Base-by-base conservation (phyloP, 2,797 vertebrate genomes). In the Nyctalus aviator region DNA sequence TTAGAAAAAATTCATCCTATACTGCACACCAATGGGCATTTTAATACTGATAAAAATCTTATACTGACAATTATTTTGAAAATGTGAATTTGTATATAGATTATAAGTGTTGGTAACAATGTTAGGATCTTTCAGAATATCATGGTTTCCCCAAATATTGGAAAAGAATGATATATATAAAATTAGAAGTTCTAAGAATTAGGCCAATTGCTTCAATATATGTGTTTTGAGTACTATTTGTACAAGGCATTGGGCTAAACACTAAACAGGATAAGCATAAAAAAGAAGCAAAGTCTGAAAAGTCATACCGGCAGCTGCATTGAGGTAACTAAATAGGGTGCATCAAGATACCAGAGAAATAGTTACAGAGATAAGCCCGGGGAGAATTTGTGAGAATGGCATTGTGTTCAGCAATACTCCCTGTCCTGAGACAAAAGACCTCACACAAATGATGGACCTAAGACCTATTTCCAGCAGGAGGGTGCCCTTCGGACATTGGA, bases 11-110 rank as follows among this genome's bases (percentile, higher is more conserved):
- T 73, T 2, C n/a, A 15, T 48, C 5, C 57, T 59, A 41, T 13
- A 57, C 6, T 5, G 21, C n/a, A 21, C 20, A 50, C 1, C 23
- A 78, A 75, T 73, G 3, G 46, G 11, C 10, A 91, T 83, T 86
- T 71, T 83, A 85, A 88, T 57, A 69, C 83, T 88, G 25, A 50
- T 84, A 57, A 88, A 62, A n/a, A 30, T 83, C 41, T 20, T 86
- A 35, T n/a, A 48, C 0, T 8, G 59, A 88, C 8, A 85, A 46
- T 48, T 73, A 73, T 59, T 78, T 86, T 69, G 4, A 92, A 95
- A 88, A 32, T 55, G 9, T 82, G 15, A 77, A 37, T 20, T 62
- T 32, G 32, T 18, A 17, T 37, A 37, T 21, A 12, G 2, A 53
- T 83, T 71, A 50, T 30, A 93, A 53, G 25, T 72, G 10, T 35